These are phyloP conservation scores for Pollenia griseotomentosa DNA, from an alignment of 2,888 invertebrate species.

Conservation along the genomic window DNA sequence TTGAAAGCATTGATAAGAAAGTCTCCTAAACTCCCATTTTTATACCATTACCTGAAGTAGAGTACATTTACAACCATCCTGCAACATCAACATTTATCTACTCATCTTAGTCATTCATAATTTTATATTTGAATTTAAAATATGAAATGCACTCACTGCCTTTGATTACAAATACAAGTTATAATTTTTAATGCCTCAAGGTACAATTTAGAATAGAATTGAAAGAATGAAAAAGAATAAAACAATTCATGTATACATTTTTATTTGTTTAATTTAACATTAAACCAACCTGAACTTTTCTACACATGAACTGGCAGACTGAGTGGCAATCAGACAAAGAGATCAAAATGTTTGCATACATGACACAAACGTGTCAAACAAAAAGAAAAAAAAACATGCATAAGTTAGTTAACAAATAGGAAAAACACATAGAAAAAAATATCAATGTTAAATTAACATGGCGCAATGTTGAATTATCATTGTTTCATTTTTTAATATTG, in stretches of 20 bases:
- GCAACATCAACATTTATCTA: not conserved
- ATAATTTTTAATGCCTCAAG: constrained; percentile 24
- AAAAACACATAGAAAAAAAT: not conserved
- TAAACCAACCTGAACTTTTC: constrained; percentile 52
- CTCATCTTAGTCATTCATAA: not conserved
- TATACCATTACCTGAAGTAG: too few relatives aligned
- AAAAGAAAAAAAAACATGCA: not conserved
- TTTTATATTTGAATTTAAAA: not conserved
- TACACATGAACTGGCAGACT: constrained; percentile 6
- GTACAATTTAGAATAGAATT: constrained; percentile 7
- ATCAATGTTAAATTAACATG: too few relatives aligned
- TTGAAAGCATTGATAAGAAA: too few relatives aligned
- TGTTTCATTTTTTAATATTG: too few relatives aligned
- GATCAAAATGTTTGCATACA: constrained; percentile 13
- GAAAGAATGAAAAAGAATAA: not conserved
- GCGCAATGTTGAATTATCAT: too few relatives aligned
- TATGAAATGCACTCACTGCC: not conserved
- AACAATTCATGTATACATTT: constrained; percentile 20
- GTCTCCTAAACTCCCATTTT: too few relatives aligned
- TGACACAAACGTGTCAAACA: not conserved
- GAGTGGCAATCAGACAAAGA: constrained; percentile 6
- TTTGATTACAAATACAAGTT: constrained; percentile 13
- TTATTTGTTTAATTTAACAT: constrained; percentile 31
- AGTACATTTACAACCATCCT: not conserved
- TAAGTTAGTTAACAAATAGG: not conserved